Evolutionary conservation across 2,113 vertebrate species (phyloP).

Genomic region (Hypomesus transpacificus): DNA sequence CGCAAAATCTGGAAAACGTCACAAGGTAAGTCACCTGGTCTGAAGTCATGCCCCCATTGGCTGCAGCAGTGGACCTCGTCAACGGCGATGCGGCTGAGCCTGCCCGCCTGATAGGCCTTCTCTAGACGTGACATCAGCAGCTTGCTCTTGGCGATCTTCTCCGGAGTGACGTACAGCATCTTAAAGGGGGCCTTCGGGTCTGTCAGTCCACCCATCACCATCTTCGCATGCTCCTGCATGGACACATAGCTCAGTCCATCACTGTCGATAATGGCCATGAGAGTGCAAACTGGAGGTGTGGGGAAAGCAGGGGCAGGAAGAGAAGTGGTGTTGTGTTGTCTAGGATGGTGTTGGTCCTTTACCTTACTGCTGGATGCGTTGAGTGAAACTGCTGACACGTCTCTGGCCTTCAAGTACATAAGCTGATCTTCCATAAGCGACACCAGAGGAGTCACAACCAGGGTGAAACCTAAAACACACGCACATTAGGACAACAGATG

Average conservation of each 20-base stretch:
- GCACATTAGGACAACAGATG: background rate
- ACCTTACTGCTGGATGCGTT: constrained; percentile 92
- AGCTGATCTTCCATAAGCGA: constrained; percentile 98
- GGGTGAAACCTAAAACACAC: constrained; percentile 81
- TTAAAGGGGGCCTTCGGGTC: constrained; percentile 76
- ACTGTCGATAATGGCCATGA: background rate
- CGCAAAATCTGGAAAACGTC: background rate
- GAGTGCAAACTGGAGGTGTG: background rate
- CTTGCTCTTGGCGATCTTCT: constrained; percentile 98
- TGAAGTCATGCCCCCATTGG: constrained; percentile 98
- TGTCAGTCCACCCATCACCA: constrained; percentile 80
- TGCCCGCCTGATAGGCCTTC: constrained; percentile 83
- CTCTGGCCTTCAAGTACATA: constrained; percentile 86
- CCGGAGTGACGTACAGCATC: constrained; percentile 93
- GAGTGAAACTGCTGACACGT: constrained; percentile 79
- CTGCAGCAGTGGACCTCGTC: constrained; percentile 99
- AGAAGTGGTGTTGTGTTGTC: background rate
- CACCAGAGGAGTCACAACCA: constrained; percentile 90
- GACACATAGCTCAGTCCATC: background rate
- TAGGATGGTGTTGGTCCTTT: constrained; percentile 1
- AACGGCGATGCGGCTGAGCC: constrained; percentile 83
- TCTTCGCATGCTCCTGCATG: constrained; percentile 85
- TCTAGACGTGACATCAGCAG: constrained; percentile 95
- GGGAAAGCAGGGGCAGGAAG: background rate
- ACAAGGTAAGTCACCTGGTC: constrained; percentile 76